phyloP scores from a whole-genome alignment of 2,797 vertebrate species.

The Myotis myotis region DNA sequence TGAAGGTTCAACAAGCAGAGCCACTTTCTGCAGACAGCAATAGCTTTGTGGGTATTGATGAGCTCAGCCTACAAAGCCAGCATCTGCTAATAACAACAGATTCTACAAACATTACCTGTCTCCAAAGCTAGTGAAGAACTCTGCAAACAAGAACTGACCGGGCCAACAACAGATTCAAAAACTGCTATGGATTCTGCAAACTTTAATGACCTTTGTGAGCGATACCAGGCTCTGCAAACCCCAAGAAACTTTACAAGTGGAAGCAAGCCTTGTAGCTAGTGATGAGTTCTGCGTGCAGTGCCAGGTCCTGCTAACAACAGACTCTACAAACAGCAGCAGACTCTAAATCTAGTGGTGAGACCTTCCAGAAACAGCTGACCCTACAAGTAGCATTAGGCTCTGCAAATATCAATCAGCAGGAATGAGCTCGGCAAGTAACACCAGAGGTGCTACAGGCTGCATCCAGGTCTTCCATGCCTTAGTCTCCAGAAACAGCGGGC shows the following conservation, averaged over 20 bases:
- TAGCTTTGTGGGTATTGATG: constrained; percentile 12
- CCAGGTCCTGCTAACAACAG: constrained; percentile 16
- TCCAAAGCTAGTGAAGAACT: constrained; percentile 1
- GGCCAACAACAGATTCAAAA: constrained; percentile 23
- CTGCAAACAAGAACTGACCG: background rate
- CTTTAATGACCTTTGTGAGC: background rate
- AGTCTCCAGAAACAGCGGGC: background rate
- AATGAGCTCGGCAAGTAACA: background rate
- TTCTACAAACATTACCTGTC: background rate
- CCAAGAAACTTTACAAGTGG: constrained; percentile 15
- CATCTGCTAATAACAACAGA: constrained; percentile 41
- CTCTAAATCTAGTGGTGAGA: constrained; percentile 39
- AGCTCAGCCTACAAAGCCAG: constrained; percentile 52
- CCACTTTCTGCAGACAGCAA: constrained; percentile 11
- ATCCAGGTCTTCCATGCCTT: background rate
- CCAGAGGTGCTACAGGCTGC: background rate
- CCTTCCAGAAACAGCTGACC: constrained; percentile 56
- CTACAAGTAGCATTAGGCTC: constrained; percentile 51
- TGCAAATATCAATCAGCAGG: constrained; percentile 20
- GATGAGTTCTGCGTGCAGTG: background rate
- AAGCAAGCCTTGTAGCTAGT: constrained; percentile 36
- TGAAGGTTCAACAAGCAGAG: background rate
- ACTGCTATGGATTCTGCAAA: constrained; percentile 15
- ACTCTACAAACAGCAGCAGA: constrained; percentile 28
- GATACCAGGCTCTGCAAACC: constrained; percentile 33